A percentile compares a stretch with the other conserved stretches of the same genome.
These are phyloP conservation scores for Agapostemon virescens DNA, from an alignment of 2,888 invertebrate genomes.

Conservation along the genomic window DNA sequence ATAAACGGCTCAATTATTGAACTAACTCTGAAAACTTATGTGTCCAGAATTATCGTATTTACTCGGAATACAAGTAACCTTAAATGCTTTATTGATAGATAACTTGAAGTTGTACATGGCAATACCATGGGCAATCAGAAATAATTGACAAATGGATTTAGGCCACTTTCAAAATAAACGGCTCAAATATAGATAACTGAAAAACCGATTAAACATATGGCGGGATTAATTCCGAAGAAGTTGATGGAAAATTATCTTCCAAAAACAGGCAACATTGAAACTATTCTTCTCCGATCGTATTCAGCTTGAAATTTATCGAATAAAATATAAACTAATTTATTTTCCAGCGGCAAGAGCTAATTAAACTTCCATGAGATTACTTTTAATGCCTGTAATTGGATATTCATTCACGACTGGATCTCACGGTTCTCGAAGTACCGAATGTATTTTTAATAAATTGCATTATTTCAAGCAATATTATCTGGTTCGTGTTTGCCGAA, in stretches of 20 bases:
- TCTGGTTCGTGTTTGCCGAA: neutral
- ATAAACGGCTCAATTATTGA: no score
- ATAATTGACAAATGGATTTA: no score
- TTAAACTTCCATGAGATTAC: neutral
- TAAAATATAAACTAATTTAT: neutral
- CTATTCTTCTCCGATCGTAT: neutral
- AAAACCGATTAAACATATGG: neutral
- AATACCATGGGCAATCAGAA: no score
- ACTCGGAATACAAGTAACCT: no score
- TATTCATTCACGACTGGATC: neutral
- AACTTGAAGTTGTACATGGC: no score
- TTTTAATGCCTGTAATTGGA: neutral
- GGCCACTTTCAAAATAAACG: no score
- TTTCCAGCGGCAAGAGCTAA: neutral
- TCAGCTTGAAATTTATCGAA: neutral
- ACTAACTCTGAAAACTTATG: no score
- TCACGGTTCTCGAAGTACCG: neutral
- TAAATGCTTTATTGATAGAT: no score
- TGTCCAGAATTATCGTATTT: no score
- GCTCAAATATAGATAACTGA: neutral
- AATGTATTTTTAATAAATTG: neutral
- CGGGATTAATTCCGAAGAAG: neutral
- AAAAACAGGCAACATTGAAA: neutral
- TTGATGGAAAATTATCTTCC: neutral
- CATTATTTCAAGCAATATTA: neutral